Conservation (phyloP, 2,113 vertebrate genomes). For the Motacilla alba region DNA sequence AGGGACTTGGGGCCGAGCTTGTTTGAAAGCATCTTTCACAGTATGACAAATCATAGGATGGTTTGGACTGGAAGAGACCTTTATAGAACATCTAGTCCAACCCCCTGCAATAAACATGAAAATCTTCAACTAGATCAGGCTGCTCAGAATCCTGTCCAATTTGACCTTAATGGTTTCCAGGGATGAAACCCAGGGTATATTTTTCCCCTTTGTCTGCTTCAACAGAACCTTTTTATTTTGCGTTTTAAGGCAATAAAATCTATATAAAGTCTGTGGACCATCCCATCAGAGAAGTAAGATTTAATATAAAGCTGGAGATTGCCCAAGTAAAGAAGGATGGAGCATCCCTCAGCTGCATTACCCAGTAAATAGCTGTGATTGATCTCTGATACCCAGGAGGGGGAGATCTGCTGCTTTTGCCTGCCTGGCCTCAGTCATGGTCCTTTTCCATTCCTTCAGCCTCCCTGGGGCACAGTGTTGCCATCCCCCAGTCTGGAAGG, state of each 20-base stretch:
- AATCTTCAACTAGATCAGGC: neutral
- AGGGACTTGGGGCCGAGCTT: neutral
- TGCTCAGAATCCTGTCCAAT: neutral
- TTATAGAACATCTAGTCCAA: neutral
- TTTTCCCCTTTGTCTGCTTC: neutral
- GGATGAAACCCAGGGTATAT: neutral
- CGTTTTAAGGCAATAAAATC: neutral
- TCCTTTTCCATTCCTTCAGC: neutral
- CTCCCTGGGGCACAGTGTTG: neutral
- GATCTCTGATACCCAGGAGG: neutral
- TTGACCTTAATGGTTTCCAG: neutral
- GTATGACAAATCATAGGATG: neutral
- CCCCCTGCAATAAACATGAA: neutral
- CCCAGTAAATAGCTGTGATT: neutral
- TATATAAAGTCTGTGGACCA: neutral
- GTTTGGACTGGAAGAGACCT: neutral
- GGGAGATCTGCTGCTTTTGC: neutral
- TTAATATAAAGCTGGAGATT: neutral
- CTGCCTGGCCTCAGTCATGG: neutral
- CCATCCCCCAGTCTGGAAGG: accelerated
- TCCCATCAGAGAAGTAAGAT: neutral
- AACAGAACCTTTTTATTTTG: neutral
- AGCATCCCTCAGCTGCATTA: neutral
- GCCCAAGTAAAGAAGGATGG: neutral
- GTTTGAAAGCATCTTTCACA: neutral